Base-by-base conservation (phyloP, 1,140 invertebrate species). In the Steinernema feltiae region DNA sequence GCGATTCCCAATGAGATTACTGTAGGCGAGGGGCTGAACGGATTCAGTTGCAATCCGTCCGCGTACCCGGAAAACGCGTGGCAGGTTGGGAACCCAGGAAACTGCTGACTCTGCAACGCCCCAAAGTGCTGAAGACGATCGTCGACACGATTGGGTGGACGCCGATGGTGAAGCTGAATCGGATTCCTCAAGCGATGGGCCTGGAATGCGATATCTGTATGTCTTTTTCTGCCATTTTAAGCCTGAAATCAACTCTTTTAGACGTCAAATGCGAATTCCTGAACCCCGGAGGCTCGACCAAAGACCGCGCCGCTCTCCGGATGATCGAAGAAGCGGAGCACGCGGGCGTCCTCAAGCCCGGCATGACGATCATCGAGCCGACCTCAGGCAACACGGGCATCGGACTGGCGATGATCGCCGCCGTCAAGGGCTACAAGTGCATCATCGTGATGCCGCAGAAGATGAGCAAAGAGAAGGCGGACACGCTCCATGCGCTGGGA, bases 391-490 rank as follows among this genome's bases (percentile, higher is more conserved):
- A 85, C 71, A 81, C 80, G 17, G 91, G 96, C 48, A 97, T 99
- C 87, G 97, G 97, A 35, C 86, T 99, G 53, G 97, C 97, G 0
- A 90, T 99, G 86, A 94, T 93, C 46, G 91, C 93, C 75, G 95
- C 96, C 69, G 93, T 97, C 0, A 95, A 93, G 89, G 94, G 94
- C 1, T 99, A 99, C 87, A 91, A 78, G 76, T 98, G 96, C 87
- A 92, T 98, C 41, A 98, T 99, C 87, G 95, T 98, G 0, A 93
- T 99, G 92, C 95, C 97, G 0, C 93, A 98, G 84, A 98, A 99
- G 88, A 98, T 98, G 95, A 97, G 94, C 29, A 92, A 93, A 87
- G 96, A 99, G 88, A 98, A 99, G 90, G 94, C 89, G 69, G 46
- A 77, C 27, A 76, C 80, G 1, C 74, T 99, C 30, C 88, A 90